Base-by-base conservation (phyloP, 2,113 vertebrate genomes). In the Sebastes fasciatus region DNA sequence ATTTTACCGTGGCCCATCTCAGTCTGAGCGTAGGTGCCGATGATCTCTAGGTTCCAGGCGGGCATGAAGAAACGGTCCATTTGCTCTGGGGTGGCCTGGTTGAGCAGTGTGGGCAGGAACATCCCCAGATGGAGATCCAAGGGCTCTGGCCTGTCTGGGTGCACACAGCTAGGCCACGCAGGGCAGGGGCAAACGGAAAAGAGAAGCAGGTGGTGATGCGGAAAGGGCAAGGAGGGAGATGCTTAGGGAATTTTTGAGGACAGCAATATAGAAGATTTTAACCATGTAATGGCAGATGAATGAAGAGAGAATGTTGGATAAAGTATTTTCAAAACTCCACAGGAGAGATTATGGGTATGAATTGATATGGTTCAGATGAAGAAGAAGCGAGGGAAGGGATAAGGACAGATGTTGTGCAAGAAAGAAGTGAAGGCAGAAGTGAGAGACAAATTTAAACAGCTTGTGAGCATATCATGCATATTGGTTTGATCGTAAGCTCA, bases 11-110 rank as follows among this genome's bases (percentile, higher is more conserved):
- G 98, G 92, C 98, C 98, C 94, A 99, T 98, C 94, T 99, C 98
- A 89, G 98, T 99, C 95, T 99, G 98, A 34, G 98, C 98, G 86
- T 99, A 99, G 94, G 98, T 99, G 96, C 98, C 98, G 96, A 97
- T 97, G 96, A 99, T 98, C 95, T 98, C 94, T 95, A 99, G 95
- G 94, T 97, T 98, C 98, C 98, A 99, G 91, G 98, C 96, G 6
- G 97, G 97, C 92, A 98, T 97, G 97, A 99, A 99, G 98, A 98
- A 97, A 70, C 95, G 95, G 74, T 99, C 96, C 92, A 99, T 98
- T 93, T 99, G 98, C 83, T 97, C 97, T 71, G 95, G 94, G 54
- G 97, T 98, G 88, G 98, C 97, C 96, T 99, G 98, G 95, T 97
- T 98, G 92, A 99, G 96, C 82, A 99, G 95, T 42, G 98, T 99